A percentile compares a stretch with the other conserved stretches of the same genome.
Conservation (phyloP, 2,888 invertebrate species). For the Ormia ochracea region DNA sequence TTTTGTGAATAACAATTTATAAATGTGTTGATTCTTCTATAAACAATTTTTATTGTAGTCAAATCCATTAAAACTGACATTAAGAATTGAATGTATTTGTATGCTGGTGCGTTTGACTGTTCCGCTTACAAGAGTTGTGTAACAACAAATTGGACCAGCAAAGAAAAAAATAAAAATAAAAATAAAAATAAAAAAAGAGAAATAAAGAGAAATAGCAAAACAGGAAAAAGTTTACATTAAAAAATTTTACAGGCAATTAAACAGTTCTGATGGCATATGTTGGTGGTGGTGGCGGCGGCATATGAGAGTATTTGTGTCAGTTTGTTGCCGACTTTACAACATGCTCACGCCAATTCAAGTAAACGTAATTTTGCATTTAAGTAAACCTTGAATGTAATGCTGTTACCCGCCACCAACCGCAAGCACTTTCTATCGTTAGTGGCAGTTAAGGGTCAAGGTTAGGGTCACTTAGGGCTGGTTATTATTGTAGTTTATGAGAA, state of each 20-base stretch:
- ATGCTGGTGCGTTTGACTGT: neutral
- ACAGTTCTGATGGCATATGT: constrained; percentile 7
- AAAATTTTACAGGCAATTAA: constrained; percentile 54
- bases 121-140: constrained; percentile 10
- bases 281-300: no score
- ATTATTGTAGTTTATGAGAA: constrained; percentile 11
- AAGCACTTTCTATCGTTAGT: constrained; percentile 15
- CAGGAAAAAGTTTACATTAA: constrained; percentile 12
- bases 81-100: neutral
- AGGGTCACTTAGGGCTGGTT: constrained; percentile 8
- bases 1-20: neutral
- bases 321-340: neutral
- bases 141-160: constrained; percentile 5
- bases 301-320: neutral
- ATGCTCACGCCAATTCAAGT: neutral
- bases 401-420: neutral
- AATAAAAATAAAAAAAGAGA: no score
- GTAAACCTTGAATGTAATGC: neutral
- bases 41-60: neutral
- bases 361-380: neutral
- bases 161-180: no score
- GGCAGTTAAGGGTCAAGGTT: constrained; percentile 48
- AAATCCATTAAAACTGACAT: constrained; percentile 28
- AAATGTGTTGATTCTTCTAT: neutral
- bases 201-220: neutral